These are phyloP conservation scores for Platichthys stellatus DNA, from an alignment of 2,113 vertebrate species.

Conservation along the genomic window DNA sequence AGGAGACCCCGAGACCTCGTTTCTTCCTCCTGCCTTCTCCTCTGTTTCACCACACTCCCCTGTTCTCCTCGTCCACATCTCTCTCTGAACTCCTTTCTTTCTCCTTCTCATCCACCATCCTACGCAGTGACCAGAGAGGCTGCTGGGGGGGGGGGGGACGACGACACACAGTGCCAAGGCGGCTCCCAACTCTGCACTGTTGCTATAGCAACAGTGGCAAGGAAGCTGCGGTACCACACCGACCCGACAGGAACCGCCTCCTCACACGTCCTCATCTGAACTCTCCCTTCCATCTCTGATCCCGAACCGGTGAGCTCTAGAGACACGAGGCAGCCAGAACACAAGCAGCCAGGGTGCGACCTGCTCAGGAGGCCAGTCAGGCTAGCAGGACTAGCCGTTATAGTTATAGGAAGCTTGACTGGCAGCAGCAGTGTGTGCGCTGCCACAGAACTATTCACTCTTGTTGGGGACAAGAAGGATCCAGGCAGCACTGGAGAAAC, in stretches of 20 bases:
- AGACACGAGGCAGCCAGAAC: conserved; percentile 52
- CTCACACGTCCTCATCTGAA: conserved; percentile 42
- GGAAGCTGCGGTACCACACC: conserved; percentile 41
- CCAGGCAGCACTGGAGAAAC: conserved; percentile 69
- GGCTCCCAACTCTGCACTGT: conserved; percentile 38
- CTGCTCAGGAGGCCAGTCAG: conserved; percentile 79
- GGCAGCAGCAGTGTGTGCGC: conserved; percentile 70
- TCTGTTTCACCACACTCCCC: conserved; percentile 15
- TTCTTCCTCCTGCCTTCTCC: conserved; percentile 24
- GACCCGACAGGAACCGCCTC: conserved; percentile 17
- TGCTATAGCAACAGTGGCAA: conserved; percentile 57
- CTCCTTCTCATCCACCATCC: conserved; percentile 44
- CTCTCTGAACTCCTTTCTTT: conserved; percentile 3
- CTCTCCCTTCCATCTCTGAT: conserved; percentile 48
- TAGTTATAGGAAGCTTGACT: conserved; percentile 87
- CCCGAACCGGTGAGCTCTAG: conserved; percentile 77
- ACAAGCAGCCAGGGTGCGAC: conserved; percentile 62
- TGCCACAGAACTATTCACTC: conserved; percentile 76
- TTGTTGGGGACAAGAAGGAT: conserved; percentile 69
- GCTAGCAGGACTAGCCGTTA: conserved; percentile 84
- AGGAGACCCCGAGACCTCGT: conserved; percentile 51
- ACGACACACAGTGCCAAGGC: conserved; percentile 42
- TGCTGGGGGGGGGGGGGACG: conserved; percentile 69
- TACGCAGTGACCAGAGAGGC: conserved; percentile 82
- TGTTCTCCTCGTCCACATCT: conserved; percentile 32